Conservation (phyloP, 2,113 vertebrate species). For the Aegotheles bennettii region DNA sequence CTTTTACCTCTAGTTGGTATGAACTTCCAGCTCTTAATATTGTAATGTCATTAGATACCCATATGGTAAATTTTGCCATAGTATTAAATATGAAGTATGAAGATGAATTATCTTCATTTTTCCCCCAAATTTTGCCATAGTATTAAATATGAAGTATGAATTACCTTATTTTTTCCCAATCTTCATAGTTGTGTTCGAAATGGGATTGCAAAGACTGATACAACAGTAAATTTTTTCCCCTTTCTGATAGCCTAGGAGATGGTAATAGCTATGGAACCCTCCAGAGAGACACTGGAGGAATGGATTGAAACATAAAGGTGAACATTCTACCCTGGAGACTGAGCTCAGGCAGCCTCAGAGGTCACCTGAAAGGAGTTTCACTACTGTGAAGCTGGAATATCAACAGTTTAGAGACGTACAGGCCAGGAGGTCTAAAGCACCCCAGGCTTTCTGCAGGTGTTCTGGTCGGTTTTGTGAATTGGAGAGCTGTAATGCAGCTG, state of each 20-base stretch:
- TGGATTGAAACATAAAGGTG: not conserved
- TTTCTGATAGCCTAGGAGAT: not conserved
- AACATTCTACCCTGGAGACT: not conserved
- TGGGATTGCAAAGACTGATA: not conserved
- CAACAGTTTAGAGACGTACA: not conserved
- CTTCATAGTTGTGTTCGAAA: not conserved
- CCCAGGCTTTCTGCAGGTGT: not conserved
- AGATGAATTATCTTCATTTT: not conserved
- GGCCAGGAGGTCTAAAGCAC: not conserved
- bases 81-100: not conserved
- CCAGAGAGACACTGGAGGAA: not conserved
- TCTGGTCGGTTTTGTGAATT: not conserved
- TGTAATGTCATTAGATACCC: not conserved
- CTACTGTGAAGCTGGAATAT: not conserved
- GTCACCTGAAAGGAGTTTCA: not conserved
- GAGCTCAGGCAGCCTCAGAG: not conserved
- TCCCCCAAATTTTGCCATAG: not conserved
- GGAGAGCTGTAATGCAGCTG: not conserved
- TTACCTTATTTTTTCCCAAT: not conserved
- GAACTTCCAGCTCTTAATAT: not conserved
- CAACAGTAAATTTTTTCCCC: not conserved
- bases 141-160: not conserved
- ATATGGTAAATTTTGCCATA: not conserved
- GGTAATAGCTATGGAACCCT: not conserved
- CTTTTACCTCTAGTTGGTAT: not conserved